Conservation (phyloP, 1,140 invertebrate genomes). For the Dinothrombium tinctorium region DNA sequence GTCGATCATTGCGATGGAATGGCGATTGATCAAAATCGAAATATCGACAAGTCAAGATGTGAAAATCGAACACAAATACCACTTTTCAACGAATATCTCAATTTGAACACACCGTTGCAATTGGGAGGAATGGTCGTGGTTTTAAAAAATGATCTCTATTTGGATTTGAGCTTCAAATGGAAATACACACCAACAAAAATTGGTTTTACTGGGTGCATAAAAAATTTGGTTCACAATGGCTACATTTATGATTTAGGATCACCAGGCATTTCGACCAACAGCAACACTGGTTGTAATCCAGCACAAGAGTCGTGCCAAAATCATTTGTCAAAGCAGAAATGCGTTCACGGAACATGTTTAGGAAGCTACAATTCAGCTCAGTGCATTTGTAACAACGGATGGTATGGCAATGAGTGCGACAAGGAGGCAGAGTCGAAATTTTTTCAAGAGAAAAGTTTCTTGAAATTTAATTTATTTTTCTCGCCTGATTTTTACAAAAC, state of each 20-base stretch:
- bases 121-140: constrained; percentile 45
- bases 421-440: constrained; percentile 44
- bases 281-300: constrained; percentile 15
- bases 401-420: constrained; percentile 61
- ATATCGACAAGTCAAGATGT: constrained; percentile 63
- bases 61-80: constrained; percentile 65
- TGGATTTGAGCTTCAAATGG: constrained; percentile 33
- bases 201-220: constrained; percentile 80
- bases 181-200: constrained; percentile 23
- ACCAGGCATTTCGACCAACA: constrained; percentile 15
- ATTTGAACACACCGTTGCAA: constrained; percentile 82
- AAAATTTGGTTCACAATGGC: constrained; percentile 83
- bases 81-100: constrained; percentile 85
- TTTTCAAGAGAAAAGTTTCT: constrained; percentile 73
- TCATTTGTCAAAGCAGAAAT: constrained; percentile 12
- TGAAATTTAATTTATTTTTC: constrained; percentile 82
- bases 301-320: constrained; percentile 15
- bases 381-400: constrained; percentile 77
- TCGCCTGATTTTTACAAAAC: constrained; percentile 74
- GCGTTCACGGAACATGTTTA: constrained; percentile 60
- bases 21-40: constrained; percentile 47
- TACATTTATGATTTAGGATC: constrained; percentile 29
- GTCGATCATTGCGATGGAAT: constrained; percentile 71
- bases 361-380: constrained; percentile 58
- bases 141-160: constrained; percentile 43